Percentiles rank a stretch among this genome's conserved stretches.
phyloP scores from a whole-genome alignment of 2,888 invertebrate genomes.

The Aethes cnicana region DNA sequence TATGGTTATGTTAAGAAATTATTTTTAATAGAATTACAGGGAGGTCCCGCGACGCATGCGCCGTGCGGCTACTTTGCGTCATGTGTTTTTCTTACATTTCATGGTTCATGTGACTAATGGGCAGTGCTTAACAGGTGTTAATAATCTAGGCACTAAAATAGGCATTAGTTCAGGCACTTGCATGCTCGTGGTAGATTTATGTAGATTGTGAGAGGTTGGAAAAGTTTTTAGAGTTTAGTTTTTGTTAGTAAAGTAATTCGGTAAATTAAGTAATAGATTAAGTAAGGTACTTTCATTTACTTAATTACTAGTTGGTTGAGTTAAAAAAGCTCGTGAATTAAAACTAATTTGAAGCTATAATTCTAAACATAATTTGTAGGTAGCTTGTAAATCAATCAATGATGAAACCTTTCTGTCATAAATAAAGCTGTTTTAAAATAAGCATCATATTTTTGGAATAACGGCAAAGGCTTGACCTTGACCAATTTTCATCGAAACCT shows the following conservation, averaged over 20 bases:
- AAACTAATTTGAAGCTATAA: no score
- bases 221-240: background rate
- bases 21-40: slow-evolving; percentile 55
- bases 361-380: no score
- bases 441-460: slow-evolving; percentile 31
- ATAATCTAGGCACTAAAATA: slow-evolving; percentile 22
- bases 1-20: slow-evolving; percentile 33
- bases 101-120: slow-evolving; percentile 22
- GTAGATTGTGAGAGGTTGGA: background rate
- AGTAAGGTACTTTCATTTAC: no score
- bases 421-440: no score
- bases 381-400: no score
- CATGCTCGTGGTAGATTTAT: slow-evolving; percentile 16
- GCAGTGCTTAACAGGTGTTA: slow-evolving; percentile 28
- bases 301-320: no score
- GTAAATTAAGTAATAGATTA: no score
- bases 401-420: no score
- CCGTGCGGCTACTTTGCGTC: slow-evolving; percentile 39
- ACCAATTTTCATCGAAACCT: slow-evolving; percentile 55
- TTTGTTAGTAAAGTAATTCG: background rate
- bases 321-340: no score
- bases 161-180: slow-evolving; percentile 14
- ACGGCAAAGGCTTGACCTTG: slow-evolving; percentile 51
- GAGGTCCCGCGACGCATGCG: slow-evolving; percentile 42
- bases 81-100: slow-evolving; percentile 35